Conservation (phyloP, 1,140 invertebrate species). For the Ceratina australensis region DNA sequence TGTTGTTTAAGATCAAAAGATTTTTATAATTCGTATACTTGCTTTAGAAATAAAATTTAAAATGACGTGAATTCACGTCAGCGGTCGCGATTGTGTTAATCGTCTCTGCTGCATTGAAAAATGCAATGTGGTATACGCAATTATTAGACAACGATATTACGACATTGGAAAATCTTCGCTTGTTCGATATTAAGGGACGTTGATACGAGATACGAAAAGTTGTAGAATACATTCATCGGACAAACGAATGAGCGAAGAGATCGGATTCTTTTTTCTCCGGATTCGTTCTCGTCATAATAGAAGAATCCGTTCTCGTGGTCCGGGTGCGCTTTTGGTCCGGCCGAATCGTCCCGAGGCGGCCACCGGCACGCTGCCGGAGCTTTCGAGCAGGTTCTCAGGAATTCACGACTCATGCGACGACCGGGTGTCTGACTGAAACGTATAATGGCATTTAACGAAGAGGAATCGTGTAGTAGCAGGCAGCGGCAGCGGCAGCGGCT, state of each 20-base stretch:
- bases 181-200: too few species aligned
- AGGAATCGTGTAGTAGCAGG: constrained; percentile 49
- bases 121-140: too few species aligned
- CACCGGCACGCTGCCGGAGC: constrained; percentile 25
- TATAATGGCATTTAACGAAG: constrained; percentile 77
- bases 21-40: too few species aligned
- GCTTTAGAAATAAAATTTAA: too few species aligned
- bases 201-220: too few species aligned
- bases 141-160: too few species aligned
- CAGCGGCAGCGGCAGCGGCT: constrained; percentile 53
- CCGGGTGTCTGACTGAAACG: constrained; percentile 73
- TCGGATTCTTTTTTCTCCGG: constrained; percentile 26
- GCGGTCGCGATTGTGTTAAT: too few species aligned
- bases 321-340: constrained; percentile 52
- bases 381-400: constrained; percentile 72
- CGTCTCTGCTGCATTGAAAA: too few species aligned
- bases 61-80: too few species aligned
- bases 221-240: background rate
- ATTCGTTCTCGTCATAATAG: constrained; percentile 60
- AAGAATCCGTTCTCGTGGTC: constrained; percentile 52
- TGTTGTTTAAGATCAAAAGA: too few species aligned
- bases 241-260: constrained; percentile 9
- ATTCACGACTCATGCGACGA: constrained; percentile 75
- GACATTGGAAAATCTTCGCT: too few species aligned
- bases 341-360: constrained; percentile 46